These are phyloP conservation scores for Trachymyrmex septentrionalis DNA, from an alignment of 1,140 invertebrate genomes.

Conservation along the genomic window DNA sequence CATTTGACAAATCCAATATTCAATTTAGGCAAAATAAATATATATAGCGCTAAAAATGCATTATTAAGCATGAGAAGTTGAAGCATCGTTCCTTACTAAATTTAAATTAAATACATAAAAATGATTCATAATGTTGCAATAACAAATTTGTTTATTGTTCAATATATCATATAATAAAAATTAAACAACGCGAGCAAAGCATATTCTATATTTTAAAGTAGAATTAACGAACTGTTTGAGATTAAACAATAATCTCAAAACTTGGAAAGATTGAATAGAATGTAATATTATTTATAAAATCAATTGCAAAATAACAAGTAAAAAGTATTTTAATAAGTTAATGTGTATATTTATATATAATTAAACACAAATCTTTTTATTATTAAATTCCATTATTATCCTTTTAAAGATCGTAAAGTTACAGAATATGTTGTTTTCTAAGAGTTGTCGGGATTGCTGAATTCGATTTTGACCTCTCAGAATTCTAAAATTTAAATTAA, in stretches of 20 bases:
- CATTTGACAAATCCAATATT: neutral
- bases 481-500: no score
- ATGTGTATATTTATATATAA: neutral
- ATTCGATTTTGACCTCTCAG: no score
- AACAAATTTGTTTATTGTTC: neutral
- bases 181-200: neutral
- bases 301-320: neutral
- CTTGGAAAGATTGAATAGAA: neutral
- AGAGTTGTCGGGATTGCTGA: no score
- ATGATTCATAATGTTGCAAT: neutral
- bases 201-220: conserved; percentile 4
- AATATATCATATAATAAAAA: neutral
- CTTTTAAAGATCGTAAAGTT: no score
- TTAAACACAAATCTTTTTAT: neutral
- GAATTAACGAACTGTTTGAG: neutral
- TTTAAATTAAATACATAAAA: neutral
- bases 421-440: no score
- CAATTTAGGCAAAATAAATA: neutral
- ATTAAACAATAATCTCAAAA: conserved; percentile 13
- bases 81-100: neutral
- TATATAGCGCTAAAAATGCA: neutral
- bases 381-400: no score
- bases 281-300: conserved; percentile 1
- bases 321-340: conserved; percentile 3
- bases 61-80: neutral